phyloP scores from a whole-genome alignment of 92 coral and sea anemone species.

The Bergia sp. region DNA sequence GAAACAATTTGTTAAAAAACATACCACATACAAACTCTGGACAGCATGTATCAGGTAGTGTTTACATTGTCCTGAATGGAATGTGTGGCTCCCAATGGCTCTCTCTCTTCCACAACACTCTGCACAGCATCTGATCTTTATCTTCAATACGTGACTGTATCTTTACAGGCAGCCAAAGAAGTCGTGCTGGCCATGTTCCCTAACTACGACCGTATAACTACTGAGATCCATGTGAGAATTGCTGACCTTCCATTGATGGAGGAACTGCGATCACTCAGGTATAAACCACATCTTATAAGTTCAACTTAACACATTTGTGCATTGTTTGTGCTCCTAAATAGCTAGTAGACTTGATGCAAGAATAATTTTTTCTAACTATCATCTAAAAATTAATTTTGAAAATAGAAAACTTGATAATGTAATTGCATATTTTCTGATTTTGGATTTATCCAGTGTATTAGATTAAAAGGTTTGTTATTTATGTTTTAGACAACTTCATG shows the following conservation, averaged over 20 bases:
- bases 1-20: too few relatives aligned
- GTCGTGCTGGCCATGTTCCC: constrained; percentile 97
- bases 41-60: too few relatives aligned
- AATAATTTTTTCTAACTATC: too few relatives aligned
- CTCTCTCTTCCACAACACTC: too few relatives aligned
- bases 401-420: too few relatives aligned
- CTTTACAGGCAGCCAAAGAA: constrained; percentile 90
- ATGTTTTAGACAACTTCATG: constrained; percentile 90
- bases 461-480: background rate
- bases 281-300: background rate
- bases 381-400: too few relatives aligned
- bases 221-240: constrained; percentile 93
- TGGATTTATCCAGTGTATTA: background rate
- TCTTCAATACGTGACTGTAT: background rate
- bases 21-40: too few relatives aligned
- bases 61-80: too few relatives aligned
- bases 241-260: constrained; percentile 97
- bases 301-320: background rate
- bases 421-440: background rate
- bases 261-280: constrained; percentile 94
- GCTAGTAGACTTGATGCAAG: too few relatives aligned
- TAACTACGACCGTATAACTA: constrained; percentile 90
- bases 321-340: too few relatives aligned
- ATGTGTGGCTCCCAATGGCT: too few relatives aligned
- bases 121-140: background rate